Evolutionary conservation across 1,140 invertebrate species (phyloP).

Genomic region (Psilanteris sp.): DNA sequence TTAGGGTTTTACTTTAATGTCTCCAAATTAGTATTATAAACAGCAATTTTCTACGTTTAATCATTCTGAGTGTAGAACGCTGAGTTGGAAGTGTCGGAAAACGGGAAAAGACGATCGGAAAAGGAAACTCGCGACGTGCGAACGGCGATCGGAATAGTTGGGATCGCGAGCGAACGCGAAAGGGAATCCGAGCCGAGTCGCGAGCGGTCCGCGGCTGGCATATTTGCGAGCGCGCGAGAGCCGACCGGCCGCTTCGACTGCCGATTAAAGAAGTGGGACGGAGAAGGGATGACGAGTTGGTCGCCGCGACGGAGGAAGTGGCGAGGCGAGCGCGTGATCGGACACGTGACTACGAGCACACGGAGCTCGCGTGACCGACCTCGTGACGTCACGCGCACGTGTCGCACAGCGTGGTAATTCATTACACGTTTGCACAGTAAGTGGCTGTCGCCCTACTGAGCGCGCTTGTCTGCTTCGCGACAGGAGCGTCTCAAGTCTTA

Average conservation of each 20-base stretch:
- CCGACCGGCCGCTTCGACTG: conserved; percentile 1
- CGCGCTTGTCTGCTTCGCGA: conserved; percentile 56
- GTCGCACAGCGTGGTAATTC: conserved; percentile 75
- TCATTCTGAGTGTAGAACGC: too few species aligned
- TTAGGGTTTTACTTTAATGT: too few species aligned
- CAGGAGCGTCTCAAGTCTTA: too few species aligned
- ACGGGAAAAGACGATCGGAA: too few species aligned
- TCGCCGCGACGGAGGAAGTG: conserved; percentile 32
- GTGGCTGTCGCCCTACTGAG: neutral
- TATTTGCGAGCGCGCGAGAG: conserved; percentile 45
- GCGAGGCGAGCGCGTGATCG: conserved; percentile 75
- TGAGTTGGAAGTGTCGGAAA: too few species aligned
- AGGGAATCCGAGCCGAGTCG: conserved; percentile 8
- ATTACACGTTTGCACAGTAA: conserved; percentile 43
- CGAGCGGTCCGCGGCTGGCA: too few species aligned
- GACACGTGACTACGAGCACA: conserved; percentile 79
- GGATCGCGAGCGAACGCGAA: too few species aligned
- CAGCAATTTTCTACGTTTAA: too few species aligned
- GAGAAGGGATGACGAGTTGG: conserved; percentile 17
- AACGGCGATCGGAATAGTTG: too few species aligned
- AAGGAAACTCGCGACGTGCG: too few species aligned
- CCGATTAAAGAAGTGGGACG: neutral
- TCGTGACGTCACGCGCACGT: conserved; percentile 79
- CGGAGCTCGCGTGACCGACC: conserved; percentile 78
- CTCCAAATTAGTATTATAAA: too few species aligned